Base-by-base conservation (phyloP, 64 coral and sea anemone species). In the Trachythela sp. region DNA sequence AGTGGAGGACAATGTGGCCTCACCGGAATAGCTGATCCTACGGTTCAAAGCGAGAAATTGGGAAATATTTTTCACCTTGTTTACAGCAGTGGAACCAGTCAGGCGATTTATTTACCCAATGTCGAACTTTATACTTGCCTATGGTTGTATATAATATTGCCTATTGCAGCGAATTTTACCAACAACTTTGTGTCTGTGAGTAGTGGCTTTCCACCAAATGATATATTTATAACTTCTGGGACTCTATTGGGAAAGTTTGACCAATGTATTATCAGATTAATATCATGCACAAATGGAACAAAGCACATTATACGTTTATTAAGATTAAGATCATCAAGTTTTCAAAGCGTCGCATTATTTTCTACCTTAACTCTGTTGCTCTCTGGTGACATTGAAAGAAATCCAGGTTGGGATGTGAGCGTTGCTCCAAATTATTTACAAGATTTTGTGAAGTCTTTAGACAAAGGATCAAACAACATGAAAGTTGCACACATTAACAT, bases 291-390 rank as follows among this genome's bases (percentile, higher is more conserved):
- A n/a, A 59, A 59, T 59, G 24, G 54, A 59, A 59, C 54, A 59
- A 59, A 59, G 54, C 54, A 59, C 24, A 59, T 59, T 59, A 59
- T n/a, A 22, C 18, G 54, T n/a, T 59, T 13, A n/a, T 59, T 22
- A 59, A 59, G 54, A 59, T 59, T 59, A 18, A 59, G 54, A 59
- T 59, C 54, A 59, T 59, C 54, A 59, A 59, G 54, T 59, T 59
- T 59, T 59, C 54, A 18, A 59, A 59, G 54, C 5, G 54, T n/a
- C 54, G 54, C 54, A 13, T 59, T 59, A 59, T 59, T 59, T 59
- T 9, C 54, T 59, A 59, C 15, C 54, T 13, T 59, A 59, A 59
- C 54, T 59, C 54, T 59, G 18, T 59, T 59, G 54, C 54, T n/a
- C n/a, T n/a, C 54, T 59, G 6, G 9, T n/a, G 48, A 49, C 48